Evolutionary conservation across 1,140 invertebrate genomes (phyloP).

Genomic region (Metaphire vulgaris): DNA sequence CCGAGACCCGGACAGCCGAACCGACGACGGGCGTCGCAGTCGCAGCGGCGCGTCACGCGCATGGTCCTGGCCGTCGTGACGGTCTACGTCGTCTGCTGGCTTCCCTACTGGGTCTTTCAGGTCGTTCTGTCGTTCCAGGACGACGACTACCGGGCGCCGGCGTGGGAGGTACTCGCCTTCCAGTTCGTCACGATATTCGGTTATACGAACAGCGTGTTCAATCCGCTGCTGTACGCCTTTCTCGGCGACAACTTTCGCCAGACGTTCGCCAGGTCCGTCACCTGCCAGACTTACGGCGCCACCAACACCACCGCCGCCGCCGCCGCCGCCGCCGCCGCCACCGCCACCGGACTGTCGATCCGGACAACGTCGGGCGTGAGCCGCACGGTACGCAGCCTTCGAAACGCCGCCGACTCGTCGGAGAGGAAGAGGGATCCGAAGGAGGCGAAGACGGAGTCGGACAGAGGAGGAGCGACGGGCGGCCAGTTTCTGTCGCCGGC

Average conservation of each 20-base stretch:
- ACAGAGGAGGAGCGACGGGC: too few relatives aligned
- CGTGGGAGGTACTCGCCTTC: conserved; percentile 28
- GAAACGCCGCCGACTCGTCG: too few relatives aligned
- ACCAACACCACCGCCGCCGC: too few relatives aligned
- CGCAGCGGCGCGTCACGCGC: conserved; percentile 85
- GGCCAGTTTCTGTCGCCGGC: too few relatives aligned
- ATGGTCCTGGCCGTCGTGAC: conserved; percentile 90
- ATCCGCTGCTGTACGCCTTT: conserved; percentile 72
- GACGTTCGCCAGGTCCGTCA: conserved; percentile 68
- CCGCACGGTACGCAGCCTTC: too few relatives aligned
- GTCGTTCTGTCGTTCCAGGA: conserved; percentile 1
- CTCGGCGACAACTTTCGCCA: conserved; percentile 70
- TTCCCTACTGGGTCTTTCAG: conserved; percentile 87
- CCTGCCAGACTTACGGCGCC: too few relatives aligned
- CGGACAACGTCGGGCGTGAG: too few relatives aligned
- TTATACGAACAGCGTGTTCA: conserved; percentile 61
- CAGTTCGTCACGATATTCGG: conserved; percentile 43
- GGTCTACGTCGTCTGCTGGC: conserved; percentile 93
- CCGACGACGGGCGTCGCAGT: conserved; percentile 61
- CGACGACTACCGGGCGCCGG: conserved; percentile 43
- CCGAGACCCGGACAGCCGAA: conserved; percentile 38
- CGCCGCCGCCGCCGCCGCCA: too few relatives aligned
- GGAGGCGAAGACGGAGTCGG: too few relatives aligned
- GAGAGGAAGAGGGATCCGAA: too few relatives aligned
- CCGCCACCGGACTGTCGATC: too few relatives aligned